Percentiles rank a stretch among this genome's conserved stretches.
phyloP scores from a whole-genome alignment of 2,888 invertebrate genomes.

The Lepetodrilus schrolli region DNA sequence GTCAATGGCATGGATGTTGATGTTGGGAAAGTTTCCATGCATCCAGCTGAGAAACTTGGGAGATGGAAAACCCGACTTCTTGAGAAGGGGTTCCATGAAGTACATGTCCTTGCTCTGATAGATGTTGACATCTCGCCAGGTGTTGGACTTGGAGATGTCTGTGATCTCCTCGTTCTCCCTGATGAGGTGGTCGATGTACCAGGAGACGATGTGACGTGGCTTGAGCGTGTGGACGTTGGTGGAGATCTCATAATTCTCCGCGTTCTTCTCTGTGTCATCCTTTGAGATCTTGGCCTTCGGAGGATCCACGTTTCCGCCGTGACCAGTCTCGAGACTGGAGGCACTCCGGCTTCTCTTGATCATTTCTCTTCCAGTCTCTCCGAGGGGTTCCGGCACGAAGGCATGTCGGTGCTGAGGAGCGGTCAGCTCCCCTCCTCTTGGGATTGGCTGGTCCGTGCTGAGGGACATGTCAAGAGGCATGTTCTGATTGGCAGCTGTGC shows the following conservation, averaged over 20 bases:
- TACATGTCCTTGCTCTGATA: conserved; percentile 67
- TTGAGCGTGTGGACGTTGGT: conserved; percentile 24
- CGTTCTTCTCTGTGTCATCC: background rate
- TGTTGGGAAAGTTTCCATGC: conserved; percentile 56
- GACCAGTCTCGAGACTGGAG: background rate
- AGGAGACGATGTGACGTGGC: conserved; percentile 38
- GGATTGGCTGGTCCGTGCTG: background rate
- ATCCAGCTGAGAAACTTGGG: conserved; percentile 64
- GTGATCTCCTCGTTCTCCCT: conserved; percentile 70
- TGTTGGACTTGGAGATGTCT: conserved; percentile 65
- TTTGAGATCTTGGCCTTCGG: background rate
- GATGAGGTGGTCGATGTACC: conserved; percentile 68
- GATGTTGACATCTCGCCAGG: conserved; percentile 63
- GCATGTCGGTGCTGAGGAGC: background rate
- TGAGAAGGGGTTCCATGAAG: conserved; percentile 59
- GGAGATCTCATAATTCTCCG: conserved; percentile 27
- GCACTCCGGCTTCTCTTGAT: background rate
- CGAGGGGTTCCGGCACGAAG: background rate
- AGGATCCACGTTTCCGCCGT: background rate
- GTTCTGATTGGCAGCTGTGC: background rate
- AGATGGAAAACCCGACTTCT: conserved; percentile 61
- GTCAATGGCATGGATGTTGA: conserved; percentile 46
- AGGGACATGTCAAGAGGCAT: background rate
- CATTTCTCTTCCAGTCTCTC: background rate
- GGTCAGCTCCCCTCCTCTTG: background rate